These are phyloP conservation scores for Nymphalis c-album DNA, from an alignment of 2,888 invertebrate species.

Conservation along the genomic window DNA sequence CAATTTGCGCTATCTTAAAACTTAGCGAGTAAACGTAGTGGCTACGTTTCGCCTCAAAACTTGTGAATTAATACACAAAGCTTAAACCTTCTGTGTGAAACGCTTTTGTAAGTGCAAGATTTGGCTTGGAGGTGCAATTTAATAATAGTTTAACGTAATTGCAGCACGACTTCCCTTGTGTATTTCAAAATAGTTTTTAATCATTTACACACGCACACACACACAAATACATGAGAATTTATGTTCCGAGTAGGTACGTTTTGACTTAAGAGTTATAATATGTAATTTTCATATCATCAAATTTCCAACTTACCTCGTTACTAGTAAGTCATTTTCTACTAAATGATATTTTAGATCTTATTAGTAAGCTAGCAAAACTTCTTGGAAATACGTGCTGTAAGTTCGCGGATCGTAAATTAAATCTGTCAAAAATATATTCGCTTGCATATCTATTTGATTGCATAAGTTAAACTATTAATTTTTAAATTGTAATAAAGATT, in stretches of 20 bases:
- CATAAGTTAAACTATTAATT: background rate
- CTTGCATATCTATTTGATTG: slow-evolving; percentile 13
- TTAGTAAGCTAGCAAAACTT: no score
- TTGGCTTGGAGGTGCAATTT: slow-evolving; percentile 1
- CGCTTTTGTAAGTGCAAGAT: background rate
- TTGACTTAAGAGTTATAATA: no score
- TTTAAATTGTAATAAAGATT: no score
- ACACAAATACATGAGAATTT: no score
- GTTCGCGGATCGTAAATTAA: no score
- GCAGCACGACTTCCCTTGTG: background rate
- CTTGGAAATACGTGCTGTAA: no score
- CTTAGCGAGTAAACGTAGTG: slow-evolving; percentile 14
- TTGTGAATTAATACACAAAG: slow-evolving; percentile 19
- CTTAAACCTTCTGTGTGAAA: slow-evolving; percentile 8
- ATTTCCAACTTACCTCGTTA: no score
- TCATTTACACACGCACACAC: background rate
- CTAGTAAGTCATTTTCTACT: no score
- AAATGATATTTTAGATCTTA: no score
- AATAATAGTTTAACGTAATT: background rate
- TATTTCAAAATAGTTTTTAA: background rate
- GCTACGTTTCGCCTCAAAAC: slow-evolving; percentile 18
- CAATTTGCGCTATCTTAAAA: slow-evolving; percentile 18
- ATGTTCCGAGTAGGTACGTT: no score
- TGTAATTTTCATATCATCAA: no score
- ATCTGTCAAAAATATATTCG: no score